Base-by-base conservation (phyloP, 2,797 vertebrate species). In the Arrhamphus sclerolepis region DNA sequence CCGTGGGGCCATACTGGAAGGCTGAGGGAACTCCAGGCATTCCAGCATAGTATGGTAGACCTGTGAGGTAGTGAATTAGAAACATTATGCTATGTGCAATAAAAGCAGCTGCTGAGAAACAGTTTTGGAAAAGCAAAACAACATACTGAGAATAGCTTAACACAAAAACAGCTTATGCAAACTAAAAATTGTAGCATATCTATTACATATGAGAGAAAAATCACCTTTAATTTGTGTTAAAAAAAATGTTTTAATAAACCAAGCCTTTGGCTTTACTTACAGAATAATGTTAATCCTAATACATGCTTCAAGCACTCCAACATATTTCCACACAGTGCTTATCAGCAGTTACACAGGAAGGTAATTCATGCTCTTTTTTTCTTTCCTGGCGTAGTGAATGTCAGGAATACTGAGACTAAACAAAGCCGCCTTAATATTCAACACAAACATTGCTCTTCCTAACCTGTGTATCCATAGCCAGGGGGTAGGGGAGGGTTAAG, bases 1-100 rank as follows among this genome's bases (percentile, higher is more conserved):
- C 94, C 13, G 97, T 93, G 63, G 96, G 97, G 44, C 94, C 97
- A 0, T 98, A 98, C 62, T 97, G 97, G 90, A 98, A 98, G 71
- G 97, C 95, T 72, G 94, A 96, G 78, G 96, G 97, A 77, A 99
- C 92, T 0, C 95, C 95, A 0, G 95, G 95, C 80, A 97, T 41
- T 5, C 96, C 94, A 7, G 97, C 87, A 0, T 98, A 99, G 71
- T 99, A 98, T 16, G 97, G 96, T 72, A 98, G 84, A 63, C 97
- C 96, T 91, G 66, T 2, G 53, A 18, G 7, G 43, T 42, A 1
- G 17, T 4, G 6, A 22, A 18, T 29, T 22, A 34, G 5, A 52
- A 14, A 63, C 19, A 48, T 43, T 20, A 20, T 11, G 13, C 2
- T 5, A 31, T 46, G 9, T 21, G 17, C 9, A 53, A 19, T 22